Evolutionary conservation across 2,888 invertebrate genomes (phyloP).

Genomic region (Nowickia ferox): DNA sequence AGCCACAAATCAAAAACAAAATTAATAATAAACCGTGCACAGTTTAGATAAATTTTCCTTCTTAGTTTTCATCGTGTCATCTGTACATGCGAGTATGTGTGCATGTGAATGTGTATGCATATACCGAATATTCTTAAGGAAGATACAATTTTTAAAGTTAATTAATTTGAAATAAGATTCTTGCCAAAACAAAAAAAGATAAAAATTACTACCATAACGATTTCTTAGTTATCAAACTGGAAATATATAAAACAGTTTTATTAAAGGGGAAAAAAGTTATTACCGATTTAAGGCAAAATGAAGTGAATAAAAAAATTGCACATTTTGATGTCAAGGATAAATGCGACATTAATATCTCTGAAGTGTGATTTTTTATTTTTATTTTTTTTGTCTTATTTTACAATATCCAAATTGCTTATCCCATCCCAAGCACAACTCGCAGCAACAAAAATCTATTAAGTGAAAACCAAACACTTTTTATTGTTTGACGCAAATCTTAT

Average conservation of each 20-base stretch:
- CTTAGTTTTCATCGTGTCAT: constrained; percentile 23
- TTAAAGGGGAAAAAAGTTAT: not conserved
- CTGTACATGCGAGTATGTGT: too few species aligned
- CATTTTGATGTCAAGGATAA: constrained; percentile 54
- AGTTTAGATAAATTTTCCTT: constrained; percentile 17
- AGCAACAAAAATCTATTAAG: constrained; percentile 37
- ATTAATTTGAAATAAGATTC: not conserved
- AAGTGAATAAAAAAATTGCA: constrained; percentile 25
- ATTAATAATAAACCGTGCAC: constrained; percentile 23
- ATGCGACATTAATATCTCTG: constrained; percentile 49
- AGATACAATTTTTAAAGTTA: constrained; percentile 13
- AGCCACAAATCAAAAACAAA: constrained; percentile 2
- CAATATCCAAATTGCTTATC: constrained; percentile 35
- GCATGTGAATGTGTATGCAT: too few species aligned
- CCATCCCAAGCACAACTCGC: constrained; percentile 12
- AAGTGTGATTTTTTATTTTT: constrained; percentile 33
- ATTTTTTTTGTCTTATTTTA: constrained; percentile 15
- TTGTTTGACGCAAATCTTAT: constrained; percentile 36
- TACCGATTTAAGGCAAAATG: not conserved
- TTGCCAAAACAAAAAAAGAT: not conserved
- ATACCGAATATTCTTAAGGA: constrained; percentile 16
- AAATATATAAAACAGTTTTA: not conserved
- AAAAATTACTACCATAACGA: constrained; percentile 1
- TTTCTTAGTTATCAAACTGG: not conserved
- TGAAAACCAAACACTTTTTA: constrained; percentile 28